Evolutionary conservation across 2,888 invertebrate genomes (phyloP), one percentile per base, ranked within the genome.

Genomic region (Unio delphinus): DNA sequence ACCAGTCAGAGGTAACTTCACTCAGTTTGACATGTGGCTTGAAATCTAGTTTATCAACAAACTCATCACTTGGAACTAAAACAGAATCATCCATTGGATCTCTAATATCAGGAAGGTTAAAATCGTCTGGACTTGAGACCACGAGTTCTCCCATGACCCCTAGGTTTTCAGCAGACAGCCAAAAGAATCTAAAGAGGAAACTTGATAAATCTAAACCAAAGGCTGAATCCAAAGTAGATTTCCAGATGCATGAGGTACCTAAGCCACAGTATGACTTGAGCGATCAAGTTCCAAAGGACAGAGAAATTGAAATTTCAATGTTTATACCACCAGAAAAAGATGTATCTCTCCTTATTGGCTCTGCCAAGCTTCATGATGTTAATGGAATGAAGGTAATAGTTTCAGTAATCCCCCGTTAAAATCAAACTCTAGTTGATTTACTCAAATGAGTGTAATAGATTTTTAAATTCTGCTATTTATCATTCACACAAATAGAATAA

Each of bases 261-360:
- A 70, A 74, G 17, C 83, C 83, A 11, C 45, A 69, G 23, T 83
- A 83, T 69, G 65, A 76, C 64, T 64, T 83, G 11, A 63, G 68
- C n/a, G 68, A 75, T 65, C 76, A 75, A 18, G 69, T 76, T 23
- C 64, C 58, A 55, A 66, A 69, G 55, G 74, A 69, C 30, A 68
- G 55, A 30, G 79, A 76, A 8, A 71, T 81, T 34, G 74, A 81
- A 18, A 66, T 82, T n/a, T 72, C 78, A 20, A 75, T 75, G 17
- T 86, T 86, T 73, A 64, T 82, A 6, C 80, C 81, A 4, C 83
- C 85, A 26, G 77, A 77, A 8, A 67, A 79, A 59, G 86, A 86
- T 67, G 65, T 74, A 4, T 64, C 67, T 6, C 69, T 85, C 20
- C 58, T 69, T n/a, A 65, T 68, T 34, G 69, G 76, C 17, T 72